A percentile compares a stretch with the other conserved stretches of the same genome.
phyloP scores from a whole-genome alignment of 1,140 invertebrate genomes.

The Dendroctonus ponderosae region DNA sequence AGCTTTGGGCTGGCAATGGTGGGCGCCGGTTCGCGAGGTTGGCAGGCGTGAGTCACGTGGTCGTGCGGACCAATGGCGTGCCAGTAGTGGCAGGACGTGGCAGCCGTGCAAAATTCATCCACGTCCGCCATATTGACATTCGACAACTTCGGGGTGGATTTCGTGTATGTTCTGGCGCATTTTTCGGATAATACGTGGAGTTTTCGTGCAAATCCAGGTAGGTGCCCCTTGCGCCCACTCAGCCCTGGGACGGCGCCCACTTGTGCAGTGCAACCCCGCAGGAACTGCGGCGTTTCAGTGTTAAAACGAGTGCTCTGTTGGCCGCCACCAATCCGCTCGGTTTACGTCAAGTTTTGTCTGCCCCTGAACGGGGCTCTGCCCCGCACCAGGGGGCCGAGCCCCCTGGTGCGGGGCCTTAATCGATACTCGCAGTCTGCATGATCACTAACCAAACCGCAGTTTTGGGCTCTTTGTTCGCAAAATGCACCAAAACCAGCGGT shows the following conservation, averaged over 20 bases:
- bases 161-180: constrained; percentile 66
- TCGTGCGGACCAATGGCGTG: constrained; percentile 47
- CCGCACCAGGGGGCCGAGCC: too few relatives aligned
- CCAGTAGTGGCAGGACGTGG: constrained; percentile 64
- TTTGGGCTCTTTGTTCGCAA: constrained; percentile 43
- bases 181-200: constrained; percentile 63
- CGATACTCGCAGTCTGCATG: constrained; percentile 47
- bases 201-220: constrained; percentile 46
- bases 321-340: too few relatives aligned
- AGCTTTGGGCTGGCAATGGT: too few relatives aligned
- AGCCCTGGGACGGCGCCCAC: too few relatives aligned
- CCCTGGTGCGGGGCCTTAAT: constrained; percentile 32
- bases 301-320: too few relatives aligned
- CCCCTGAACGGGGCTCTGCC: too few relatives aligned
- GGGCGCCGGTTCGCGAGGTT: constrained; percentile 19
- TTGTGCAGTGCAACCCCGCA: too few relatives aligned
- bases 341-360: too few relatives aligned
- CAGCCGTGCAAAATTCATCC: constrained; percentile 69
- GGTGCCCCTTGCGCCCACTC: too few relatives aligned
- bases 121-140: constrained; percentile 78
- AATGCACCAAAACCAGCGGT: constrained; percentile 29
- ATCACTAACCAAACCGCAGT: constrained; percentile 47
- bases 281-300: too few relatives aligned
- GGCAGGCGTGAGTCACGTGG: constrained; percentile 50
- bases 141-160: constrained; percentile 65